These are phyloP conservation scores for Centruroides vittatus DNA, from an alignment of 1,140 invertebrate species.

Conservation along the genomic window DNA sequence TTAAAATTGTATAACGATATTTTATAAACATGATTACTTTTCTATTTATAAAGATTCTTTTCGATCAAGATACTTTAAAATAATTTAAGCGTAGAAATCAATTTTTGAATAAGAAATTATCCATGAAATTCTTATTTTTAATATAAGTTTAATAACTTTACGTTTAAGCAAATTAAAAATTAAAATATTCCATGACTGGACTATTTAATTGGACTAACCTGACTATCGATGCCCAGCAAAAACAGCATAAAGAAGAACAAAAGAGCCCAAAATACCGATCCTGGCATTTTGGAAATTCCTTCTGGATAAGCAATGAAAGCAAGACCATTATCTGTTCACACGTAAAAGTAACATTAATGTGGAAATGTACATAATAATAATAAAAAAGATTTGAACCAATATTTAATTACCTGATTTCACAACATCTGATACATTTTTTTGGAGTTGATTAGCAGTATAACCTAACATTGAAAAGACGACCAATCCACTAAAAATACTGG, in stretches of 20 bases:
- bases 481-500: constrained; percentile 42
- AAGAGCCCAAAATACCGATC: constrained; percentile 35
- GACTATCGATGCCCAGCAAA: constrained; percentile 13
- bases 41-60: too few species aligned
- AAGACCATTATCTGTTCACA: constrained; percentile 20
- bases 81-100: too few species aligned
- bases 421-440: constrained; percentile 75
- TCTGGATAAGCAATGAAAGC: constrained; percentile 39
- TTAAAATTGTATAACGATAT: too few species aligned
- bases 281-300: constrained; percentile 34
- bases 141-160: too few species aligned
- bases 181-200: too few species aligned
- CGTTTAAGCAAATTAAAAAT: too few species aligned
- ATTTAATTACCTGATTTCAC: constrained; percentile 34
- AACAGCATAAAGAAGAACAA: constrained; percentile 37
- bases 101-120: too few species aligned
- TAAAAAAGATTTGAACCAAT: not conserved
- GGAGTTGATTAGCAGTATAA: constrained; percentile 53
- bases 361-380: not conserved
- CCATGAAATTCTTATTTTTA: too few species aligned
- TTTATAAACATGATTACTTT: too few species aligned
- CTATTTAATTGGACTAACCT: not conserved
- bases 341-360: not conserved
- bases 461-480: constrained; percentile 47
- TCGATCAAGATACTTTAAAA: too few species aligned